These are phyloP conservation scores for Epinephelus awoara DNA, from an alignment of 2,797 vertebrate species.

Conservation along the genomic window DNA sequence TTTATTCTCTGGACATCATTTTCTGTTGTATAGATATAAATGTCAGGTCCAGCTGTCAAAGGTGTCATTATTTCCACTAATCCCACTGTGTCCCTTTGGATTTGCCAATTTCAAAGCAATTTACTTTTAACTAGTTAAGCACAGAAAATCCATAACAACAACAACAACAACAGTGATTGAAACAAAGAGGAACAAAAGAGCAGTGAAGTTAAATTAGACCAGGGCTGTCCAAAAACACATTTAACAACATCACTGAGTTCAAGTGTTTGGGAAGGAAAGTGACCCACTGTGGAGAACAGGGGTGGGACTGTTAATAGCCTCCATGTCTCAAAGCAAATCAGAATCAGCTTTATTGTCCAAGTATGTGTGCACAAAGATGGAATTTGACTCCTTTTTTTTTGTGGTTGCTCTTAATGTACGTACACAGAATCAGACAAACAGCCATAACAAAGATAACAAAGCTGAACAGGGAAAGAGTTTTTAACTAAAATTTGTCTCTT, in stretches of 20 bases:
- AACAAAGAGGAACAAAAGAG: not conserved
- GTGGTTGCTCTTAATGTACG: too few relatives aligned
- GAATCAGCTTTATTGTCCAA: not conserved
- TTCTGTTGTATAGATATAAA: conserved; percentile 3
- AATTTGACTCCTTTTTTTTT: too few relatives aligned
- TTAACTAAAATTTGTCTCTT: not conserved
- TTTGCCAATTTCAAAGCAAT: conserved; percentile 2
- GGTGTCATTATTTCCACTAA: not conserved
- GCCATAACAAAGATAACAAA: too few relatives aligned
- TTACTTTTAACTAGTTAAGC: conserved; percentile 2
- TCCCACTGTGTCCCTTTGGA: not conserved
- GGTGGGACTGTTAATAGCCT: not conserved
- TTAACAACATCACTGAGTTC: not conserved
- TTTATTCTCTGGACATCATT: not conserved
- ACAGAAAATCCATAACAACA: conserved; percentile 1
- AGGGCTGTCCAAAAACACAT: not conserved
- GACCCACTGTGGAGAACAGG: not conserved
- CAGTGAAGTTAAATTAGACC: not conserved
- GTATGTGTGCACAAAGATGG: not conserved
- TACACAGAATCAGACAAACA: too few relatives aligned
- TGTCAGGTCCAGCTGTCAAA: not conserved
- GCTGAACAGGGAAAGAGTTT: not conserved
- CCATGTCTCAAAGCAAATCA: not conserved
- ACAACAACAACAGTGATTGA: not conserved
- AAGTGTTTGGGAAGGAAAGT: conserved; percentile 1